Conservation (phyloP, 2,888 invertebrate genomes). For the Andricus curvator region DNA sequence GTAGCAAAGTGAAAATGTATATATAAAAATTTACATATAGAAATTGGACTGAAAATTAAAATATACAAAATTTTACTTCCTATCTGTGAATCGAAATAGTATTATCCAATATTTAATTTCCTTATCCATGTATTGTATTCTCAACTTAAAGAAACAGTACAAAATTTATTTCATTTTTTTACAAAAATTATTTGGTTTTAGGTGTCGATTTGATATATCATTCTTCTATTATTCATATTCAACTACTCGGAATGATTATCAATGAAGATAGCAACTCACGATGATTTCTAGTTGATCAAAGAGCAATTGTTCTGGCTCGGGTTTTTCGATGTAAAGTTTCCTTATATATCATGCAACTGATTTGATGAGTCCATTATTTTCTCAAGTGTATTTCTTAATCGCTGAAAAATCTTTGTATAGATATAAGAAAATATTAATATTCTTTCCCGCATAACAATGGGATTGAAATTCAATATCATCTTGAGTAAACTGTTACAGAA, state of each 20-base stretch:
- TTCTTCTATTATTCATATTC: not conserved
- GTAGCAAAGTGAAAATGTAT: not conserved
- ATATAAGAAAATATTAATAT: not conserved
- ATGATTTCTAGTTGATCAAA: not conserved
- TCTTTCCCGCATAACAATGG: no score
- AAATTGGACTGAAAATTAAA: not conserved
- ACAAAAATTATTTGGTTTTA: not conserved
- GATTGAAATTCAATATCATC: no score
- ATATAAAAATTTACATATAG: not conserved
- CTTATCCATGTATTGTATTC: not conserved
- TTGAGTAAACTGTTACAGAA: no score
- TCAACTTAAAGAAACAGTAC: not conserved
- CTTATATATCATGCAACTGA: not conserved
- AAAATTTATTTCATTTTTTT: not conserved
- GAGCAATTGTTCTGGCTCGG: not conserved
- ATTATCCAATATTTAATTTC: not conserved
- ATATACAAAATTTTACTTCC: not conserved
- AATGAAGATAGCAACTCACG: slow-evolving; percentile 3
- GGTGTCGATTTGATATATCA: not conserved
- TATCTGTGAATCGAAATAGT: not conserved
- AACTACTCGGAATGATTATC: not conserved
- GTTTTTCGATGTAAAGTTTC: not conserved
- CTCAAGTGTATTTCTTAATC: not conserved
- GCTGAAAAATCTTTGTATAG: not conserved
- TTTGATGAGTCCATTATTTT: not conserved